A percentile compares a stretch with the other conserved stretches of the same genome.
phyloP scores from a whole-genome alignment of 2,113 vertebrate genomes.

The Ascaphus truei region DNA sequence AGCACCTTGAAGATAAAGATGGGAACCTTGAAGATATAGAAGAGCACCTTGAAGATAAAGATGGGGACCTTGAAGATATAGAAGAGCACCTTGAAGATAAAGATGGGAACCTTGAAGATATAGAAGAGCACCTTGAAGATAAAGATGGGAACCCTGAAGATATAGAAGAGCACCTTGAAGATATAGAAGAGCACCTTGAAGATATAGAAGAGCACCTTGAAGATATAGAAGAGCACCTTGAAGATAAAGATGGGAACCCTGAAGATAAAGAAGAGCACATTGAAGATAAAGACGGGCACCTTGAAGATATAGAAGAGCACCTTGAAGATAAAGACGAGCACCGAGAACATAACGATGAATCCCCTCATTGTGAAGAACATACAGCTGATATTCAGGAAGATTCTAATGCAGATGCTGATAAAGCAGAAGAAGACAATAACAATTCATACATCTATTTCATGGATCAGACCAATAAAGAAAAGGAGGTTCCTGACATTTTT shows the following conservation, averaged over 20 bases:
- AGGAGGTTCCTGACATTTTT: conserved; percentile 57
- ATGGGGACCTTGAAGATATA: no score
- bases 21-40: neutral
- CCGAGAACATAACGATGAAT: neutral
- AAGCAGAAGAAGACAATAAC: neutral
- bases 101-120: neutral
- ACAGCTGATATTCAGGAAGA: neutral
- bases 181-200: no score
- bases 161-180: no score
- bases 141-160: neutral
- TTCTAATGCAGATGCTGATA: neutral
- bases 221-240: no score
- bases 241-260: no score
- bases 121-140: no score
- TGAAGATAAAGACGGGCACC: neutral
- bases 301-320: neutral
- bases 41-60: no score
- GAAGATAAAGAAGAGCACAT: neutral
- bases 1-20: neutral
- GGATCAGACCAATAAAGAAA: neutral
- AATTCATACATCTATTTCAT: no score
- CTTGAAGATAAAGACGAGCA: neutral
- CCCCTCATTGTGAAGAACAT: neutral
- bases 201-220: no score
- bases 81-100: neutral